These are phyloP conservation scores for Malachius bipustulatus DNA, from an alignment of 2,888 invertebrate species.

Conservation along the genomic window DNA sequence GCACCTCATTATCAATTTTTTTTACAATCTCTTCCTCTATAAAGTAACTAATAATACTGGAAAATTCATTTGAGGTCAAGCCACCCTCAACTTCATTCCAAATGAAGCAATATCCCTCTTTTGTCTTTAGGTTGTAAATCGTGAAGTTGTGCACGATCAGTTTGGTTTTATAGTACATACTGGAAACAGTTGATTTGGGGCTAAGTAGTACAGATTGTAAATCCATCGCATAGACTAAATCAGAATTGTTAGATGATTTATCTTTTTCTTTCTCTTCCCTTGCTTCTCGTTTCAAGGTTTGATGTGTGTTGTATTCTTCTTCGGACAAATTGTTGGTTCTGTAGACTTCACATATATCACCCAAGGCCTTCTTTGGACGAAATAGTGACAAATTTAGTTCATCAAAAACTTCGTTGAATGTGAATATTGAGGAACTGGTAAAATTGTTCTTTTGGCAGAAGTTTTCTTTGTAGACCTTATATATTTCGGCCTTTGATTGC, in stretches of 20 bases:
- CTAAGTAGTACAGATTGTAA: constrained; percentile 3
- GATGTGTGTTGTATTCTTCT: constrained; percentile 1
- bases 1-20: background rate
- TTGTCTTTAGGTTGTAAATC: too few relatives aligned
- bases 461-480: background rate
- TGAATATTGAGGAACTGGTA: constrained; percentile 3
- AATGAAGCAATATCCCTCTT: too few relatives aligned
- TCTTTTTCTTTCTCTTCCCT: constrained; percentile 3
- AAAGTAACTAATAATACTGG: constrained; percentile 1
- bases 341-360: constrained; percentile 3
- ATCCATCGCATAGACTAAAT: constrained; percentile 3
- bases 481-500: constrained; percentile 1
- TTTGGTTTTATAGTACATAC: constrained; percentile 1
- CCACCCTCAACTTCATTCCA: too few relatives aligned
- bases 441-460: constrained; percentile 3
- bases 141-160: constrained; percentile 1
- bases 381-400: background rate
- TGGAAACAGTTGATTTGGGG: constrained; percentile 2
- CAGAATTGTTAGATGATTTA: constrained; percentile 2
- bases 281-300: constrained; percentile 2
- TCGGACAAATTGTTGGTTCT: constrained; percentile 3
- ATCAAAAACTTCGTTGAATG: constrained; percentile 2
- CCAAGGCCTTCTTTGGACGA: background rate
- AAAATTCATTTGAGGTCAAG: too few relatives aligned
- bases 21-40: background rate